These are phyloP conservation scores for Philereme transversata DNA, from an alignment of 2,888 invertebrate genomes.

Conservation along the genomic window DNA sequence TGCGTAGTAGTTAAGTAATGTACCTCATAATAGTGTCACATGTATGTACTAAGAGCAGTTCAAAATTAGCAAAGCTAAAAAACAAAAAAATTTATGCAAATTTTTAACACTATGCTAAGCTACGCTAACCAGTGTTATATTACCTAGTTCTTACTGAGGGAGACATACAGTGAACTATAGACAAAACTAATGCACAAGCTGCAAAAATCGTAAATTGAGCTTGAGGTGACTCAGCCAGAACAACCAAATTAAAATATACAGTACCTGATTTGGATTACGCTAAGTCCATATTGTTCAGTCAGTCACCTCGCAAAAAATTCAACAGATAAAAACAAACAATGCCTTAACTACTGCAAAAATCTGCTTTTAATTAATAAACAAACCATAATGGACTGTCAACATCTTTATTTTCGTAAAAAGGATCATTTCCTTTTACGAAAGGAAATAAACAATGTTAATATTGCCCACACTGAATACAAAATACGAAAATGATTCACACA, in stretches of 20 bases:
- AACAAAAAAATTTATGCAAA: too few relatives aligned
- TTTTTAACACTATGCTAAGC: too few relatives aligned
- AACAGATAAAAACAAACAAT: constrained; percentile 31
- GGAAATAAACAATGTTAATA: constrained; percentile 32
- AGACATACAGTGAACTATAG: too few relatives aligned
- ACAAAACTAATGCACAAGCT: too few relatives aligned
- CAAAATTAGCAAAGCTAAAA: too few relatives aligned
- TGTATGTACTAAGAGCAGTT: too few relatives aligned
- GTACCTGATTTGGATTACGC: constrained; percentile 6
- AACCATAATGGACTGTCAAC: constrained; percentile 32
- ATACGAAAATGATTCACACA: constrained; percentile 34
- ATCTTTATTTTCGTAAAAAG: constrained; percentile 33
- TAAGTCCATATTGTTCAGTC: constrained; percentile 21
- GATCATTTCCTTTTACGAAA: constrained; percentile 35
- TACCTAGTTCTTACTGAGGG: too few relatives aligned
- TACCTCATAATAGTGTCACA: too few relatives aligned
- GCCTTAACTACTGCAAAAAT: constrained; percentile 28
- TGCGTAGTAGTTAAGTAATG: too few relatives aligned
- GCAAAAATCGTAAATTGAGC: too few relatives aligned
- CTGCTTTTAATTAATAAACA: constrained; percentile 36
- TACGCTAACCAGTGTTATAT: too few relatives aligned
- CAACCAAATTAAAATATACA: constrained; percentile 7
- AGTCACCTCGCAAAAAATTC: constrained; percentile 21
- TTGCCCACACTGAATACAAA: constrained; percentile 28
- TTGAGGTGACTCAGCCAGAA: constrained; percentile 13